Conservation (phyloP, 2,797 vertebrate species). For the Phalanger gymnotis region DNA sequence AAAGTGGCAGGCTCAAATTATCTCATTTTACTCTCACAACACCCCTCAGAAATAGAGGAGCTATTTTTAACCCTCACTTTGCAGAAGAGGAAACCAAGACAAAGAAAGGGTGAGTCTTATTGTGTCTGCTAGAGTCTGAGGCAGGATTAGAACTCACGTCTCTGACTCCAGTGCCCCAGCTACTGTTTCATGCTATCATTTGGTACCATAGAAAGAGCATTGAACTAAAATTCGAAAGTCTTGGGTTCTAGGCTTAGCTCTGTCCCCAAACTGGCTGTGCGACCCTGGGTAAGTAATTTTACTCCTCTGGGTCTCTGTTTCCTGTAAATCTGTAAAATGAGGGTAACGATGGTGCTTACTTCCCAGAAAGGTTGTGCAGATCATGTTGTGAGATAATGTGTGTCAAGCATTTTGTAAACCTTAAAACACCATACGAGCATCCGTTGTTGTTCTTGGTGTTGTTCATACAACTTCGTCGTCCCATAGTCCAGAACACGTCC, state of each 20-base stretch:
- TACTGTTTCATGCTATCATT: not conserved
- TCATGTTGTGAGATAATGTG: not conserved
- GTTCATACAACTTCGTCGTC: not conserved
- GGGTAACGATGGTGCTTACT: not conserved
- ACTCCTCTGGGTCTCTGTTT: not conserved
- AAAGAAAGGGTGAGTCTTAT: not conserved
- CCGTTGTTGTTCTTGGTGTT: not conserved
- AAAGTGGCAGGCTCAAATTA: not conserved
- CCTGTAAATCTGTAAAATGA: not conserved
- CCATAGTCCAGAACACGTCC: not conserved
- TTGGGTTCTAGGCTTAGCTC: not conserved
- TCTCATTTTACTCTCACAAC: not conserved
- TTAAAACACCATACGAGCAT: not conserved
- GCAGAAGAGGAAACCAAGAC: not conserved
- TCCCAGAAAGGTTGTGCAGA: not conserved
- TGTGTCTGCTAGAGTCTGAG: not conserved
- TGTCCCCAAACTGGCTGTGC: not conserved
- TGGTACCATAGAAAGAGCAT: not conserved
- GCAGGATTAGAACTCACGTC: not conserved
- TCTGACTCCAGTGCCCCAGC: not conserved
- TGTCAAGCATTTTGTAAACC: not conserved
- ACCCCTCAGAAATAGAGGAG: not conserved
- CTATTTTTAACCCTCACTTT: not conserved
- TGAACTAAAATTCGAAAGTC: not conserved
- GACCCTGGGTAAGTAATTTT: not conserved